Percentiles rank a stretch among this genome's conserved stretches.
These are phyloP conservation scores for Cotesia glomerata DNA, from an alignment of 1,140 invertebrate species.

Conservation along the genomic window DNA sequence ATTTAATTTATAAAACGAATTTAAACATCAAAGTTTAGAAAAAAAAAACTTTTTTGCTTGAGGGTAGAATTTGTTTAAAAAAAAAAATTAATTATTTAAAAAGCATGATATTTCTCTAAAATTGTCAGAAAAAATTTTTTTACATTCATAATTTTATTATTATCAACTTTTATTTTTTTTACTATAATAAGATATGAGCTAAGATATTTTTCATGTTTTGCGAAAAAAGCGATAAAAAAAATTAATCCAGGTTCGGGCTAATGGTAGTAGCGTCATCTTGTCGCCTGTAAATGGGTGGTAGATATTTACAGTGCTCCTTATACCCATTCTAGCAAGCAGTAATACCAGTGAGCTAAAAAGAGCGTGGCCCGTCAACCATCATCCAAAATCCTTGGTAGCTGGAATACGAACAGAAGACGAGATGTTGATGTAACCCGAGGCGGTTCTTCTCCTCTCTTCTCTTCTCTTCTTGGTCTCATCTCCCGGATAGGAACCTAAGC, in stretches of 20 bases:
- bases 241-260: background rate
- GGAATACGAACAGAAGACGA: conserved; percentile 18
- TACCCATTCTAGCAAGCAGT: no score
- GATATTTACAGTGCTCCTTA: background rate
- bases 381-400: conserved; percentile 23
- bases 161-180: no score
- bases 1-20: no score
- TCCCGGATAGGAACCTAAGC: conserved; percentile 1
- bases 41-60: no score
- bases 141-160: no score
- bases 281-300: background rate
- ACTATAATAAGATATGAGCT: background rate
- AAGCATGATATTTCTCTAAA: no score
- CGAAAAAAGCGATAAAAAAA: background rate
- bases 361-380: background rate
- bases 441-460: background rate
- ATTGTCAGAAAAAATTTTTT: no score
- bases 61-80: no score
- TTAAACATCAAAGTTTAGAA: no score
- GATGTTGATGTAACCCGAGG: conserved; percentile 25
- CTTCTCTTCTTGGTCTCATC: background rate
- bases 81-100: no score
- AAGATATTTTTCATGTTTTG: conserved; percentile 9
- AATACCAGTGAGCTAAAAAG: background rate
- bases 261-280: conserved; percentile 17